Base-by-base conservation (phyloP, 2,888 invertebrate species). In the Anagyrus pseudococci region DNA sequence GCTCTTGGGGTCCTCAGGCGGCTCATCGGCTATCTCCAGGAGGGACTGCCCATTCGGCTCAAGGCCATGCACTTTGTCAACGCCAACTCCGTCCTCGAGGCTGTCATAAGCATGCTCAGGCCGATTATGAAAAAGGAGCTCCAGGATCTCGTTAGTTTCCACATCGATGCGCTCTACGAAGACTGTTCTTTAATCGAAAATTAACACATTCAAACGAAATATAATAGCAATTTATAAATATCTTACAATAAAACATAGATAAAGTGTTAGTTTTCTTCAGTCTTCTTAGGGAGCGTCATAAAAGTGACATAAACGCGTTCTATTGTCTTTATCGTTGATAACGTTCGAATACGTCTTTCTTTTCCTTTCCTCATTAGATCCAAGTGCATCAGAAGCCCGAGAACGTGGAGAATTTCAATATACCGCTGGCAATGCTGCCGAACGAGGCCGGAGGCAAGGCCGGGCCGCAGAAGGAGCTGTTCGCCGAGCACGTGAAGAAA, bases 101-200 rank as follows among this genome's bases (percentile, higher is more conserved):
- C 86, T 70, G 72, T 91, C 52, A 74, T 91, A 82, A 85, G 86
- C 64, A 72, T 91, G 57, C 82, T 89, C 77, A 86, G 83, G 71
- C 91, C 91, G 0, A 90, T 91, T 72, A 85, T 91, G 84, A 89
- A 87, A 72, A 89, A 89, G 72, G 84, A 86, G 44, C 76, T 91
- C 0, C 62, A 78, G 57, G 75, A 74, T 15, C 66, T 81, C 71
- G 81, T 80, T 67, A 72, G n/a, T n/a, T n/a, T n/a, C n/a, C n/a
- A n/a, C n/a, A n/a, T n/a, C n/a, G n/a, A n/a, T n/a, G n/a, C n/a
- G n/a, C n/a, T n/a, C n/a, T n/a, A n/a, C n/a, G n/a, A n/a, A n/a
- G n/a, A n/a, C n/a, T n/a, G n/a, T n/a, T n/a, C n/a, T n/a, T n/a
- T n/a, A n/a, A n/a, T n/a, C n/a, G n/a, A n/a, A n/a, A n/a, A n/a